Percentiles rank a stretch among this genome's conserved stretches.
Evolutionary conservation across 2,888 invertebrate species (phyloP).

Genomic region (Leptinotarsa juncta): DNA sequence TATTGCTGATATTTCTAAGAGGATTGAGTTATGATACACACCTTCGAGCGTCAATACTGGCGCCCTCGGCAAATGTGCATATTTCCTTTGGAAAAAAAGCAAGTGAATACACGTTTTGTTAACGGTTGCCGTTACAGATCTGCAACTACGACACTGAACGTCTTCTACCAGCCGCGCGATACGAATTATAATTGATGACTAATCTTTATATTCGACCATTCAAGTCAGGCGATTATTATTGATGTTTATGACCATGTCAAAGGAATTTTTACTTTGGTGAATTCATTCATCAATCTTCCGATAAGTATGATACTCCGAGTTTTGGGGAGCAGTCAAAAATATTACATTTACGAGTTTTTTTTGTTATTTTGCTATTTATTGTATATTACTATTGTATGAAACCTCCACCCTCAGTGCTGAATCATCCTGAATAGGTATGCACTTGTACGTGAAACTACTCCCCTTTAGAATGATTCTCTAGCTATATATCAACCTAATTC

Average conservation of each 20-base stretch:
- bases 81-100: background rate
- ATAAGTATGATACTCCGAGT: background rate
- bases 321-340: too few species aligned
- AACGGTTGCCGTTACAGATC: background rate
- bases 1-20: conserved; percentile 1
- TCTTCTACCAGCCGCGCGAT: background rate
- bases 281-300: background rate
- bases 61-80: background rate
- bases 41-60: background rate
- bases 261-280: background rate
- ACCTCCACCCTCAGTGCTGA: too few species aligned
- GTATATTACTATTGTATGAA: too few species aligned
- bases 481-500: too few species aligned
- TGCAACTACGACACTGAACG: background rate
- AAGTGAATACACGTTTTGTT: background rate
- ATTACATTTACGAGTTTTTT: too few species aligned
- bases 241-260: background rate
- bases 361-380: too few species aligned
- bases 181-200: background rate
- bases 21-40: background rate
- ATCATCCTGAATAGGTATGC: too few species aligned
- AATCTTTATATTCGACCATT: background rate
- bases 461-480: too few species aligned
- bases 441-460: too few species aligned
- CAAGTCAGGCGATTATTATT: background rate